These are phyloP conservation scores for Tyria jacobaeae DNA, from an alignment of 2,888 invertebrate genomes.

Conservation along the genomic window DNA sequence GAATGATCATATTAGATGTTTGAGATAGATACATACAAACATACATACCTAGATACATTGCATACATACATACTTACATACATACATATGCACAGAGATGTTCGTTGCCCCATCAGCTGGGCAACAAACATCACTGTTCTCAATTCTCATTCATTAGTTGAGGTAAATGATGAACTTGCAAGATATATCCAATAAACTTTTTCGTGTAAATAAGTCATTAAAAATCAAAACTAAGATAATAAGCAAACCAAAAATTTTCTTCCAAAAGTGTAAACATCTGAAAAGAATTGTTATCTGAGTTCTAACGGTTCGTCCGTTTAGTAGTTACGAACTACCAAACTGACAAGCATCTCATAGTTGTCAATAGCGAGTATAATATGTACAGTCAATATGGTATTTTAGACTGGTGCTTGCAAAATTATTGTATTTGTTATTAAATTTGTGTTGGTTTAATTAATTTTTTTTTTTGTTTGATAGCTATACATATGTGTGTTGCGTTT, in stretches of 20 bases:
- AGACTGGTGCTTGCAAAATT: background rate
- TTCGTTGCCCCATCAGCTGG: no score
- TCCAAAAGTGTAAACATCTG: constrained; percentile 45
- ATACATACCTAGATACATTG: background rate
- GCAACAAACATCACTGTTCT: no score
- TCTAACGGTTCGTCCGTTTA: constrained; percentile 9
- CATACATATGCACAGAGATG: no score
- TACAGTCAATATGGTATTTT: constrained; percentile 13
- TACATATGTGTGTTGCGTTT: no score
- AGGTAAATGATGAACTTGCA: background rate
- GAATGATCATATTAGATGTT: constrained; percentile 3
- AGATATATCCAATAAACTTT: background rate
- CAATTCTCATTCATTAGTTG: background rate
- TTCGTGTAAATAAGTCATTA: constrained; percentile 9
- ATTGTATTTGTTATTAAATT: background rate
- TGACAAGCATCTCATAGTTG: background rate
- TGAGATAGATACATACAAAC: background rate
- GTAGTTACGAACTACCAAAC: constrained; percentile 32
- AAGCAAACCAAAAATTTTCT: constrained; percentile 14
- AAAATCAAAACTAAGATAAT: background rate
- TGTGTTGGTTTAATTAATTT: background rate
- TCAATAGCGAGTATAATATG: constrained; percentile 1
- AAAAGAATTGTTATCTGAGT: constrained; percentile 24
- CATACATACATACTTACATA: background rate
- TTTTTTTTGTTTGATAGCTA: background rate